phyloP scores from a whole-genome alignment of 2,888 invertebrate species.

The Seira musarum region DNA sequence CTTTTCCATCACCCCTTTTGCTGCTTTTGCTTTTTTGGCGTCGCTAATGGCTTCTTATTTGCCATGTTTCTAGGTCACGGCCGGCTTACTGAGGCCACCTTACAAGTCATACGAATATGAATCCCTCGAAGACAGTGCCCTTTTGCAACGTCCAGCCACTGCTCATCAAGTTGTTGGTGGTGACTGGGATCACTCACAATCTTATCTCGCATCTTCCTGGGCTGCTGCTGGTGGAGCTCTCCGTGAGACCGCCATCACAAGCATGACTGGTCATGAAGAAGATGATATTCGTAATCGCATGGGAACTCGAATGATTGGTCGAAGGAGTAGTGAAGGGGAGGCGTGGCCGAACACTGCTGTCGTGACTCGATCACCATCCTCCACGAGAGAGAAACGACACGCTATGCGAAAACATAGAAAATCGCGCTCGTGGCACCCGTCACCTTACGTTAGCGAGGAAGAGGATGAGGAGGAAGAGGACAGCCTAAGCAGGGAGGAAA shows the following conservation, averaged over 20 bases:
- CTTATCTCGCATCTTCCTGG: slow-evolving; percentile 71
- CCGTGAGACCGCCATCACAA: slow-evolving; percentile 72
- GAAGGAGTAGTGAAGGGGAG: slow-evolving; percentile 69
- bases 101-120: slow-evolving; percentile 74
- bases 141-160: slow-evolving; percentile 62
- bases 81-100: slow-evolving; percentile 71
- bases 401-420: slow-evolving; percentile 71
- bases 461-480: slow-evolving; percentile 74
- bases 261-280: slow-evolving; percentile 70
- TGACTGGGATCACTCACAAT: slow-evolving; percentile 72
- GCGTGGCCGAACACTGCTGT: slow-evolving; percentile 57
- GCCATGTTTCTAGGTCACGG: slow-evolving; percentile 63
- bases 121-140: slow-evolving; percentile 72
- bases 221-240: slow-evolving; percentile 72
- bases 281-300: slow-evolving; percentile 70
- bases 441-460: slow-evolving; percentile 74
- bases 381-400: slow-evolving; percentile 67
- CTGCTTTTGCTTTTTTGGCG: slow-evolving; percentile 60
- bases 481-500: slow-evolving; percentile 75
- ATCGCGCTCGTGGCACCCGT: slow-evolving; percentile 75
- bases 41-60: slow-evolving; percentile 35
- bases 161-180: slow-evolving; percentile 67
- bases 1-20: slow-evolving; percentile 68
- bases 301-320: slow-evolving; percentile 65
- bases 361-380: slow-evolving; percentile 52